These are phyloP conservation scores for Numida meleagris DNA, from an alignment of 2,113 vertebrate species.

Conservation along the genomic window DNA sequence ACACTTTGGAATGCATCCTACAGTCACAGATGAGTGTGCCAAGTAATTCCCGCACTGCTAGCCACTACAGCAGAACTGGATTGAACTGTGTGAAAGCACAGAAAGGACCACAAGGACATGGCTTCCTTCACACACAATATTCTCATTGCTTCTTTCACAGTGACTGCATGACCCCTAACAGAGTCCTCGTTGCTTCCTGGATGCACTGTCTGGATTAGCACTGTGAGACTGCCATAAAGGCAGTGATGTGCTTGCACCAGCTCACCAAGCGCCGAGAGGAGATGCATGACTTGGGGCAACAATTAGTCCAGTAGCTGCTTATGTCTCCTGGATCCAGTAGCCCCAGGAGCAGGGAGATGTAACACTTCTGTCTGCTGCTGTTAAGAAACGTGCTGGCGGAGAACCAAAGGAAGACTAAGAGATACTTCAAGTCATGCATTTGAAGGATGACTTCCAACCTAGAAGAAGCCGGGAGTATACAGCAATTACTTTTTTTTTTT, in stretches of 20 bases:
- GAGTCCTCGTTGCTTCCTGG: not conserved
- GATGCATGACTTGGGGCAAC: not conserved
- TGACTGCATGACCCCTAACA: not conserved
- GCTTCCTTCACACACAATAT: not conserved
- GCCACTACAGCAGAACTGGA: not conserved
- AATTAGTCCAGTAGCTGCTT: not conserved
- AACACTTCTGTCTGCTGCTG: not conserved
- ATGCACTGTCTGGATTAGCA: not conserved
- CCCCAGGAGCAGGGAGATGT: not conserved
- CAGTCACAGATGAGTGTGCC: not conserved
- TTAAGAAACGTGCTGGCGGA: not conserved
- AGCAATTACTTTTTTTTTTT: not conserved
- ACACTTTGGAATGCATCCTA: not conserved
- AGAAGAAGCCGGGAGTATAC: not conserved
- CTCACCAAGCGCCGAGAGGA: not conserved
- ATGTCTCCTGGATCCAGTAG: not conserved
- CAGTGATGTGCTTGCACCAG: not conserved
- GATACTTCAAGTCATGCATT: not conserved
- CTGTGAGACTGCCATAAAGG: not conserved
- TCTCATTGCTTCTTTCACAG: not conserved
- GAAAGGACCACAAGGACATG: not conserved
- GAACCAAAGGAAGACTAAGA: not conserved
- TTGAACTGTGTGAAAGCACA: not conserved
- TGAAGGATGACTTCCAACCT: not conserved
- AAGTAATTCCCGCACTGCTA: not conserved